Evolutionary conservation across 2,113 vertebrate species (phyloP).

Genomic region (Trinectes maculatus): DNA sequence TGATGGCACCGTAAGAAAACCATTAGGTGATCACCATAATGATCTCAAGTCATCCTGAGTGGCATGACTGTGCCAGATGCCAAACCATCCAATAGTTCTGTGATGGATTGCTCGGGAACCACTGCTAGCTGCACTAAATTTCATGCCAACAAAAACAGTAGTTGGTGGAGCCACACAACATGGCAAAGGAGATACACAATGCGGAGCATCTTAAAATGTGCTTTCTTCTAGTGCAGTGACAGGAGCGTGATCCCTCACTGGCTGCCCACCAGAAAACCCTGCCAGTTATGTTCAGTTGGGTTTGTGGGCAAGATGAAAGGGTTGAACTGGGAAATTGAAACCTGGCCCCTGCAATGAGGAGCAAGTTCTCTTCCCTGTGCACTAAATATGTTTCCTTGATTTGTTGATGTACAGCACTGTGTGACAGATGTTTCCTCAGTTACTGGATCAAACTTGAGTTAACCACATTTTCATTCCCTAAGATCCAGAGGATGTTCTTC

Average conservation of each 20-base stretch:
- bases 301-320: conserved; percentile 12
- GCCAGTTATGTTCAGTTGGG: not conserved
- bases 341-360: not conserved
- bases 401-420: conserved; percentile 17
- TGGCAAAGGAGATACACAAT: no score
- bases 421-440: conserved; percentile 28
- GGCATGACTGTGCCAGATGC: no score
- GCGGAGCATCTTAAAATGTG: no score
- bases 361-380: conserved; percentile 3
- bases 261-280: conserved; percentile 1
- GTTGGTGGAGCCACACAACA: no score
- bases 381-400: conserved; percentile 25
- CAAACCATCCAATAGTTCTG: no score
- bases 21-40: conserved; percentile 3
- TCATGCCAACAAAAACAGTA: not conserved
- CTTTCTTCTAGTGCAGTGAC: conserved; percentile 2
- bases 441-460: conserved; percentile 7
- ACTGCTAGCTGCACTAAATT: not conserved
- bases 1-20: not conserved
- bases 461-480: conserved; percentile 23
- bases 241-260: not conserved
- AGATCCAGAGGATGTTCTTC: conserved; percentile 4
- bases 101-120: no score
- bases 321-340: not conserved
- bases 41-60: not conserved